Percentiles rank a stretch among this genome's conserved stretches.
Evolutionary conservation across 2,113 vertebrate genomes (phyloP).

Genomic region (Tamias sibiricus): DNA sequence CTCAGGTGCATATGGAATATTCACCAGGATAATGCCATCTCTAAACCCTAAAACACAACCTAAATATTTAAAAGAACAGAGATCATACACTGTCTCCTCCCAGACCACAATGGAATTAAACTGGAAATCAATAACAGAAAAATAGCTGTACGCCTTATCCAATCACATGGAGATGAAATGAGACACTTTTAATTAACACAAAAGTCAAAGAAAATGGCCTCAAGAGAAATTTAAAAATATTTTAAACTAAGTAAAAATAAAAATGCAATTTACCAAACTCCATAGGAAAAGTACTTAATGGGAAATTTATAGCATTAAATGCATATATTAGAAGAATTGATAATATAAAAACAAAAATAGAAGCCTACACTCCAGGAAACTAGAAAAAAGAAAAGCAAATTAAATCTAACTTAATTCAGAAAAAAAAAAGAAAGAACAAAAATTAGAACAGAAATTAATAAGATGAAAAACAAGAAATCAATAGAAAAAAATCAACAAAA

Average conservation of each 20-base stretch:
- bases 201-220: not conserved
- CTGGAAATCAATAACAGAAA: not conserved
- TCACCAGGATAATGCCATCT: not conserved
- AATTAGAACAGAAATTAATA: no score
- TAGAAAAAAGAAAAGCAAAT: not conserved
- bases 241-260: not conserved
- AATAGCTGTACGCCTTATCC: rapidly evolving
- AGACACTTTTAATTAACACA: not conserved
- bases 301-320: not conserved
- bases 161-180: not conserved
- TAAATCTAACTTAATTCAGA: not conserved
- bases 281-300: not conserved
- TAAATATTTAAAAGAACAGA: no score
- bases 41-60: no score
- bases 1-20: not conserved
- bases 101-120: not conserved
- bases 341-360: not conserved
- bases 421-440: not conserved
- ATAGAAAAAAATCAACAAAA: not conserved
- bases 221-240: not conserved
- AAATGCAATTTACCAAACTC: not conserved
- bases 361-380: not conserved
- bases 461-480: not conserved
- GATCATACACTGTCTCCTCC: not conserved
- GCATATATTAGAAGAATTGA: not conserved